Percentiles rank a stretch among this genome's conserved stretches.
Conservation (phyloP, 2,888 invertebrate genomes). For the Geophilus truncorum region DNA sequence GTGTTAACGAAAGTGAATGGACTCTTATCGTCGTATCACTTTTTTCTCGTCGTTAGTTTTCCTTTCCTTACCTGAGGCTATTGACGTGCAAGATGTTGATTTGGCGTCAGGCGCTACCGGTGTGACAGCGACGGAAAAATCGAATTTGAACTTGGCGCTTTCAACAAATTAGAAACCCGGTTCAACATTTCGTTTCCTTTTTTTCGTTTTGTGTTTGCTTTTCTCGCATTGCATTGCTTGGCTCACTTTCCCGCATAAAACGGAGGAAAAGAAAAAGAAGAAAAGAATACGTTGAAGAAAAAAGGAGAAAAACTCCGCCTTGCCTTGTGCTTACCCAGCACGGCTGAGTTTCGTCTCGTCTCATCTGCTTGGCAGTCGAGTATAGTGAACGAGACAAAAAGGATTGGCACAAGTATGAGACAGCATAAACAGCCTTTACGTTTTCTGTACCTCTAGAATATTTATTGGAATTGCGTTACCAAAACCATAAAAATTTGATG, state of each 20-base stretch:
- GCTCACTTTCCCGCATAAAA: neutral
- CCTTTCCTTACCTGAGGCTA: neutral
- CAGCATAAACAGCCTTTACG: neutral
- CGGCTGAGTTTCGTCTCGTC: neutral
- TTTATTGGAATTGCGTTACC: neutral
- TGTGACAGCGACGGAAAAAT: neutral
- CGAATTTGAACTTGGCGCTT: neutral
- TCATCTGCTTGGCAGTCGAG: neutral
- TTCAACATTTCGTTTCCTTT: no score
- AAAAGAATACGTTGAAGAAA: no score
- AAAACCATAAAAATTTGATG: neutral
- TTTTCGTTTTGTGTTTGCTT: neutral
- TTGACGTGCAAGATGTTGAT: neutral
- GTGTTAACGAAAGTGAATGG: neutral
- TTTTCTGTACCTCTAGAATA: neutral
- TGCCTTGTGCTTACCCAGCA: neutral
- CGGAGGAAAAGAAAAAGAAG: no score
- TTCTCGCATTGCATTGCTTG: neutral
- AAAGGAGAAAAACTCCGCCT: neutral
- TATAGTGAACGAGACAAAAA: neutral
- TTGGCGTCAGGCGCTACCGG: neutral
- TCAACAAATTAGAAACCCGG: neutral
- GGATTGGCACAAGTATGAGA: neutral
- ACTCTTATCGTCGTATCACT: no score
- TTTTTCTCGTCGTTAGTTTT: no score